Evolutionary conservation across 1,140 invertebrate genomes (phyloP).

Genomic region (Drosophila sturtevanti): DNA sequence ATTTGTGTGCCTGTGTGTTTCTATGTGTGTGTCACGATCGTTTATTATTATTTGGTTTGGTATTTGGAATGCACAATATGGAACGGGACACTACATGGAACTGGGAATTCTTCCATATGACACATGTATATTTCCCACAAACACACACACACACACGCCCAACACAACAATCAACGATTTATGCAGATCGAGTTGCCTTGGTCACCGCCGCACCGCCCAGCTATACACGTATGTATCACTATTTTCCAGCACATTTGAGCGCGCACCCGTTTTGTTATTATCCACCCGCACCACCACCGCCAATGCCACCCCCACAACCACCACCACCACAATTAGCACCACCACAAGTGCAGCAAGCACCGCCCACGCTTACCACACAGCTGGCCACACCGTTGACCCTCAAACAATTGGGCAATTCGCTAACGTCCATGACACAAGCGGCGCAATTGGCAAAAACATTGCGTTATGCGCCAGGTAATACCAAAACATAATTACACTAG

Average conservation of each 20-base stretch:
- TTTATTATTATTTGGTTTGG: constrained; percentile 59
- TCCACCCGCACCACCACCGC: constrained; percentile 82
- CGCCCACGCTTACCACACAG: constrained; percentile 66
- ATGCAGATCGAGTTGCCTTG: constrained; percentile 83
- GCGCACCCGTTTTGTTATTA: constrained; percentile 83
- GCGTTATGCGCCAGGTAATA: constrained; percentile 81
- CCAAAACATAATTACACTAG: neutral
- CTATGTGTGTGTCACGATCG: constrained; percentile 64
- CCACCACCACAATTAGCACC: constrained; percentile 42
- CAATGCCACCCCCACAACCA: constrained; percentile 75
- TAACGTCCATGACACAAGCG: constrained; percentile 81
- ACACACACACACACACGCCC: constrained; percentile 35
- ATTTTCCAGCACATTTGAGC: constrained; percentile 83
- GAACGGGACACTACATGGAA: constrained; percentile 21
- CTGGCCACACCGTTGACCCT: constrained; percentile 78
- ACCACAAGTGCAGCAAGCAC: constrained; percentile 32
- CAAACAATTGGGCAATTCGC: constrained; percentile 79
- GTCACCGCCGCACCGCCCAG: constrained; percentile 84
- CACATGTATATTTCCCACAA: constrained; percentile 31
- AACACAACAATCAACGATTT: constrained; percentile 12
- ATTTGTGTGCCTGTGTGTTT: constrained; percentile 22
- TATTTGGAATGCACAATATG: constrained; percentile 43
- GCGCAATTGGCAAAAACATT: constrained; percentile 81
- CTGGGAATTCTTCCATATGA: constrained; percentile 47
- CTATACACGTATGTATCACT: constrained; percentile 84